Percentiles rank a stretch among this genome's conserved stretches.
Evolutionary conservation across 1,140 invertebrate genomes (phyloP).

Genomic region (Magallana angulata): DNA sequence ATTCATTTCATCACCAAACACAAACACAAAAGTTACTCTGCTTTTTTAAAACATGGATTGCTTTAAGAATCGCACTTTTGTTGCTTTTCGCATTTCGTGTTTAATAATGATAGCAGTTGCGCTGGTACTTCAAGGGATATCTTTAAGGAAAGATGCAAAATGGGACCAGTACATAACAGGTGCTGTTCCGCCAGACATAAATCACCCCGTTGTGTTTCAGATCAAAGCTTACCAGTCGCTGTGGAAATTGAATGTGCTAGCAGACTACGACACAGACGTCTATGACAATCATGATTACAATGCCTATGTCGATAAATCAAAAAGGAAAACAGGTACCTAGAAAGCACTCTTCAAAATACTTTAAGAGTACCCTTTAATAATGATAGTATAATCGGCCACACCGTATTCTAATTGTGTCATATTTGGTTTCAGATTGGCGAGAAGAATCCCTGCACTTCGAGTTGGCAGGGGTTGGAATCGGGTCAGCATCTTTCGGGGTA

Average conservation of each 20-base stretch:
- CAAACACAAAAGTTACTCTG: too few species aligned
- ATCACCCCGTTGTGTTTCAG: neutral
- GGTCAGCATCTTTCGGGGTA: neutral
- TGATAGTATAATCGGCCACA: too few species aligned
- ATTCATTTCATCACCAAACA: too few species aligned
- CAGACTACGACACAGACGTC: neutral
- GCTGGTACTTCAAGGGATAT: constrained; percentile 1
- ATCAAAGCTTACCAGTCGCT: neutral
- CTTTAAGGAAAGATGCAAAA: neutral
- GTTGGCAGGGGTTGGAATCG: neutral
- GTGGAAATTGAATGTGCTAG: neutral
- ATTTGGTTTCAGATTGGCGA: neutral
- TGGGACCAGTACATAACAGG: constrained; percentile 22
- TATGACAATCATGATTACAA: neutral
- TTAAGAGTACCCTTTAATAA: too few species aligned
- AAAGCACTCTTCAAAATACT: too few species aligned
- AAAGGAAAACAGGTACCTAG: neutral
- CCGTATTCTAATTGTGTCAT: too few species aligned
- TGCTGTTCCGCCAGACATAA: neutral
- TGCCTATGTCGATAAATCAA: neutral
- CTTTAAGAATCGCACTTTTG: neutral
- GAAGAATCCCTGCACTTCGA: neutral
- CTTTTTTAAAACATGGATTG: neutral
- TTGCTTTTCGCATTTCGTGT: neutral
- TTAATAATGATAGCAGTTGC: neutral